phyloP scores from a whole-genome alignment of 2,888 invertebrate genomes.

The Falcaria lacertinaria region DNA sequence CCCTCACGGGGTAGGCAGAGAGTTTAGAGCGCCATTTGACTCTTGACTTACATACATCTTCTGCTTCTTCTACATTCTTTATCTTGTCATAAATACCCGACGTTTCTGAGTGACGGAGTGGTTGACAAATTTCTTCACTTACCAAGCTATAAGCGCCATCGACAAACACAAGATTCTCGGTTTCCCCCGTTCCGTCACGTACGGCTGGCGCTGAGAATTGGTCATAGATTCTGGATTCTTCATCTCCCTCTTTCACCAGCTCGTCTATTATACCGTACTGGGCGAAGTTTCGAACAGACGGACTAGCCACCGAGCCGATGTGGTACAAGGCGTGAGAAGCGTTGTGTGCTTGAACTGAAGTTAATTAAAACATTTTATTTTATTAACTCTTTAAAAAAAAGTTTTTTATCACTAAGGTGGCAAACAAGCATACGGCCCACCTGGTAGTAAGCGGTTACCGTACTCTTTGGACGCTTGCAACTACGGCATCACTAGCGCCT shows the following conservation, averaged over 20 bases:
- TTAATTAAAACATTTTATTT: conserved; percentile 2
- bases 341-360: conserved; percentile 92
- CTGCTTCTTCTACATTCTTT: no score
- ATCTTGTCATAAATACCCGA: no score
- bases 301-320: conserved; percentile 85
- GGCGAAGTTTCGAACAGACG: conserved; percentile 89
- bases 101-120: no score
- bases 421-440: no score
- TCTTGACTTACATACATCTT: no score
- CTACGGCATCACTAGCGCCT: no score
- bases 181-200: conserved; percentile 83
- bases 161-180: conserved; percentile 90
- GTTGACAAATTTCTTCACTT: conserved; percentile 18
- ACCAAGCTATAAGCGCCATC: conserved; percentile 92
- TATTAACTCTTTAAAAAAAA: no score
- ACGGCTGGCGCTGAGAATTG: conserved; percentile 90
- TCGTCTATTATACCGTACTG: conserved; percentile 90
- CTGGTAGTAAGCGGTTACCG: no score
- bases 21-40: no score
- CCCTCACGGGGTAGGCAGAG: no score
- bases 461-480: no score
- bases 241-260: conserved; percentile 83
- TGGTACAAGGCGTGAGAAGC: conserved; percentile 87
- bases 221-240: conserved; percentile 86
- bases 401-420: no score